Percentiles rank a stretch among this genome's conserved stretches.
Evolutionary conservation across 2,113 vertebrate species (phyloP).

Genomic region (Dunckerocampus dactyliophorus): DNA sequence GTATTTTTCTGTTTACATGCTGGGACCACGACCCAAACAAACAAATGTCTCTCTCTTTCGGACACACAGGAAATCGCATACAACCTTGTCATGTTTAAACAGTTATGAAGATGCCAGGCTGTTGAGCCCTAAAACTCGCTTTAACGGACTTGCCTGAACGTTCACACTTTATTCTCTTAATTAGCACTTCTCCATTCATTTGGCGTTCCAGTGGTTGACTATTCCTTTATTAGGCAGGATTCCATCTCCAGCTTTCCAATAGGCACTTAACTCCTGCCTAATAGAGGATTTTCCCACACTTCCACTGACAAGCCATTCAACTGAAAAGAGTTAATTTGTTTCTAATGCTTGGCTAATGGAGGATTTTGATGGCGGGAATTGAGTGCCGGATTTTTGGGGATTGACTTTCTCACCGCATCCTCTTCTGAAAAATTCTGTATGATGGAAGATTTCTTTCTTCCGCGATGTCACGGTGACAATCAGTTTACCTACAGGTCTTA

Average conservation of each 20-base stretch:
- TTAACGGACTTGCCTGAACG: conserved; percentile 61
- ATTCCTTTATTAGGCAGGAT: conserved; percentile 75
- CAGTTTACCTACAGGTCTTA: conserved; percentile 33
- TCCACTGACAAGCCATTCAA: conserved; percentile 69
- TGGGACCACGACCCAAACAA: conserved; percentile 45
- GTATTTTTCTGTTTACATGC: conserved; percentile 65
- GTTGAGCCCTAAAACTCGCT: conserved; percentile 56
- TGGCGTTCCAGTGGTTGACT: conserved; percentile 72
- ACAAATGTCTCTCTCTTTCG: conserved; percentile 35
- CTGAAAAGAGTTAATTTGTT: conserved; percentile 77
- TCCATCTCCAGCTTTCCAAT: conserved; percentile 74
- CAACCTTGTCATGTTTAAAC: conserved; percentile 37
- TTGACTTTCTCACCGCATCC: conserved; percentile 55
- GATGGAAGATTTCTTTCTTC: conserved; percentile 31
- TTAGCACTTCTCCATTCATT: conserved; percentile 72
- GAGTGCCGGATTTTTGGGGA: conserved; percentile 60
- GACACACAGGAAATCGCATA: conserved; percentile 26
- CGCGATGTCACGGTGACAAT: conserved; percentile 30
- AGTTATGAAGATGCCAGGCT: conserved; percentile 31
- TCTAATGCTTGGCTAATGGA: conserved; percentile 78
- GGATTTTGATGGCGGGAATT: conserved; percentile 66
- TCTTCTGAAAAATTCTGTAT: conserved; percentile 48
- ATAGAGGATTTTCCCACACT: conserved; percentile 77
- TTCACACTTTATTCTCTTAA: conserved; percentile 75
- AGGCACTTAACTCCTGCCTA: conserved; percentile 75